Evolutionary conservation across 2,797 vertebrate genomes (phyloP).

Genomic region (Leptoclinus maculatus): DNA sequence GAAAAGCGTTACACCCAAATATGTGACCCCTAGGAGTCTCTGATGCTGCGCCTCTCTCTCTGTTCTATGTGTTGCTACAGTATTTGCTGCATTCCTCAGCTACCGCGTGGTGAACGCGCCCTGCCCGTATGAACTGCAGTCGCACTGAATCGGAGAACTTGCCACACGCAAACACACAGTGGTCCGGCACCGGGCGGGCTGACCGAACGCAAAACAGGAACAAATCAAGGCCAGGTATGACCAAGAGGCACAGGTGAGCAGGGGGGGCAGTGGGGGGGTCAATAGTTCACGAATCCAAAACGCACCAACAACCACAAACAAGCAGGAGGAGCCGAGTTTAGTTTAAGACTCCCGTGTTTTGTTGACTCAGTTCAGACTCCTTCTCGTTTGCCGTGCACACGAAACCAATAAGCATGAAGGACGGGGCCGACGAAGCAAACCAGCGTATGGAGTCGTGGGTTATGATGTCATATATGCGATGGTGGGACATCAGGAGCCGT

Average conservation of each 20-base stretch:
- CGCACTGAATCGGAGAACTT: not conserved
- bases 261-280: constrained; percentile 14
- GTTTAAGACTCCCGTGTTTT: not conserved
- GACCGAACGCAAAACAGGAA: constrained; percentile 19
- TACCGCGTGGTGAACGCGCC: constrained; percentile 37
- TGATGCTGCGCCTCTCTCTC: not conserved
- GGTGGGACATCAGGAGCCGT: constrained; percentile 7
- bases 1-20: not conserved
- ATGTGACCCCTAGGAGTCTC: not conserved
- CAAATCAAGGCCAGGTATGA: constrained; percentile 24
- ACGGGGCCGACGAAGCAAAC: not conserved
- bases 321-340: constrained; percentile 2
- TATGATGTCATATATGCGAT: not conserved
- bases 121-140: constrained; percentile 8
- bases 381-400: constrained; percentile 1
- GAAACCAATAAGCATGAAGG: constrained; percentile 12
- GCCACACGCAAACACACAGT: not conserved
- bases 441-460: constrained; percentile 13
- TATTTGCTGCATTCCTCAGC: constrained; percentile 57
- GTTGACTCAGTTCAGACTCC: not conserved
- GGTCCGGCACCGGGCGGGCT: not conserved
- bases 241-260: constrained; percentile 9
- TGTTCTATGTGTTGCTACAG: constrained; percentile 58
- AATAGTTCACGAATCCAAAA: constrained; percentile 45
- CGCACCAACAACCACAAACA: constrained; percentile 39